A percentile compares a stretch with the other conserved stretches of the same genome.
Evolutionary conservation across 1,140 invertebrate genomes (phyloP).

Genomic region (Pogonomyrmex californicus): DNA sequence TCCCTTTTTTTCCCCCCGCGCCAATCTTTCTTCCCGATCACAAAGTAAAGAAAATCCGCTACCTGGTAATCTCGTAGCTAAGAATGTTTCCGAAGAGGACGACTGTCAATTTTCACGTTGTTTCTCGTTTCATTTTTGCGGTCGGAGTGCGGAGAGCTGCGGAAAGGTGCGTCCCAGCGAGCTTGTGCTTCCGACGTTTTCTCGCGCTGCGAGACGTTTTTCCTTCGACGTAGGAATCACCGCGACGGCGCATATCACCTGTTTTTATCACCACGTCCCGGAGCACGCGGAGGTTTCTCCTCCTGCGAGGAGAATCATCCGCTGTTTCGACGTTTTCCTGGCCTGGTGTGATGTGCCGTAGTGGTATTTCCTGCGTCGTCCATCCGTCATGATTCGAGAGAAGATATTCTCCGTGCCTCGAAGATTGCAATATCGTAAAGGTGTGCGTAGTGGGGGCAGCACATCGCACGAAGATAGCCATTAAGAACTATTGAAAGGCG

Average conservation of each 20-base stretch:
- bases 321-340: slow-evolving; percentile 54
- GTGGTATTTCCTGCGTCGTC: slow-evolving; percentile 78
- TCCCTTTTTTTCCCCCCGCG: not conserved
- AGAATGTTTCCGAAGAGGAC: not conserved
- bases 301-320: not conserved
- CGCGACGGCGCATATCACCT: slow-evolving; percentile 78
- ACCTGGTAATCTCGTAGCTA: not conserved
- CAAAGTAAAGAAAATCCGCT: not conserved
- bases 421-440: slow-evolving; percentile 56
- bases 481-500: slow-evolving; percentile 52
- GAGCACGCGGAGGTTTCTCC: slow-evolving; percentile 27
- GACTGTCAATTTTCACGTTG: not conserved
- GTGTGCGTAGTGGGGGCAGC: slow-evolving; percentile 5
- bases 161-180: slow-evolving; percentile 26
- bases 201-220: not conserved
- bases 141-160: slow-evolving; percentile 17
- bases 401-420: slow-evolving; percentile 30
- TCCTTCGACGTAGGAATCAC: slow-evolving; percentile 74
- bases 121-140: slow-evolving; percentile 62
- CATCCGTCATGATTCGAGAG: slow-evolving; percentile 50
- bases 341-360: slow-evolving; percentile 82
- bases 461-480: slow-evolving; percentile 29
- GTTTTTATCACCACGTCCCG: slow-evolving; percentile 49
- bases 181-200: not conserved
- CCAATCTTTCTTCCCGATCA: not conserved